Evolutionary conservation across 2,113 vertebrate genomes (phyloP).

Genomic region (Oostethus manadensis): DNA sequence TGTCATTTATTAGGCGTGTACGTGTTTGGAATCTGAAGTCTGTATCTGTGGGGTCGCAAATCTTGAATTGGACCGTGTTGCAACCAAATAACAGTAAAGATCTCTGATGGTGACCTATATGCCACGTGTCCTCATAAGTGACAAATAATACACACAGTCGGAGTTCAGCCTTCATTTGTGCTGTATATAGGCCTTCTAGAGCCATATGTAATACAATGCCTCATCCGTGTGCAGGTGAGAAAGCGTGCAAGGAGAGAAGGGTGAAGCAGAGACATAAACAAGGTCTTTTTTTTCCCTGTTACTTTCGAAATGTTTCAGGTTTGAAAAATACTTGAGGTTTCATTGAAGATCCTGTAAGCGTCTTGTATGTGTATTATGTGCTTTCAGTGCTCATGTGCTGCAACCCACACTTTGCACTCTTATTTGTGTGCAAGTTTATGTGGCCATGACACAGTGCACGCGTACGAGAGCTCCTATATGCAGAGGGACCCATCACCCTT

Average conservation of each 20-base stretch:
- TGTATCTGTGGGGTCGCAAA: not conserved
- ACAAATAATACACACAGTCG: not conserved
- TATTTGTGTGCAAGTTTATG: not conserved
- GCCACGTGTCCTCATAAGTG: no score
- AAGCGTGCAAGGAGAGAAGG: not conserved
- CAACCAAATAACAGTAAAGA: no score
- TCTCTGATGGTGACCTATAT: no score
- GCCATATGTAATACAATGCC: not conserved
- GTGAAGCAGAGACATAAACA: not conserved
- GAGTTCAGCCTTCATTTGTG: not conserved
- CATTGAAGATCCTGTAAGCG: slow-evolving; percentile 4
- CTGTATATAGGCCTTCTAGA: not conserved
- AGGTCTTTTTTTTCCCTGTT: slow-evolving; percentile 13
- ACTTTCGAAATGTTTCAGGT: slow-evolving; percentile 3
- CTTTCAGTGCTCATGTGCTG: slow-evolving; percentile 12
- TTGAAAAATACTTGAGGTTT: no score
- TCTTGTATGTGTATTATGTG: not conserved
- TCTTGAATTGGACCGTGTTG: not conserved
- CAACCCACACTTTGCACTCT: slow-evolving; percentile 1
- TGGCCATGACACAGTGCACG: not conserved
- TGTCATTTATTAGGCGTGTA: slow-evolving; percentile 3
- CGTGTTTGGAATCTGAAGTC: not conserved
- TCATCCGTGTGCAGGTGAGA: not conserved
- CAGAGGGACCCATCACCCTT: slow-evolving; percentile 33
- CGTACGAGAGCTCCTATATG: slow-evolving; percentile 11